phyloP scores from a whole-genome alignment of 2,888 invertebrate species.

The Falcaria lacertinaria region DNA sequence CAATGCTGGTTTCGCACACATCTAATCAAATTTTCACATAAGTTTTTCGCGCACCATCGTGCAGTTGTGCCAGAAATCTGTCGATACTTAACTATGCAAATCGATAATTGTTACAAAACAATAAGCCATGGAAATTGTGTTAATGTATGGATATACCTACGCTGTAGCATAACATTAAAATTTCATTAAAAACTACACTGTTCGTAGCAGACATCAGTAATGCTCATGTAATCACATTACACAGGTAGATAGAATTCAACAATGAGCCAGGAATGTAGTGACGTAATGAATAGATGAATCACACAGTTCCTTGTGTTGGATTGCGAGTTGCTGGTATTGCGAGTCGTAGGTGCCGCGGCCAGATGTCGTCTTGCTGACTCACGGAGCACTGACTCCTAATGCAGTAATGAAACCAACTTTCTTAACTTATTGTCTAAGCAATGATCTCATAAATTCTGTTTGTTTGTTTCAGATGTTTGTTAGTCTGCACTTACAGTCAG shows the following conservation, averaged over 20 bases:
- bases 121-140: constrained; percentile 26
- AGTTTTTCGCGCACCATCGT: constrained; percentile 39
- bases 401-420: constrained; percentile 37
- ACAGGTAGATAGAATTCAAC: constrained; percentile 20
- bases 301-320: constrained; percentile 47
- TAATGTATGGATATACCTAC: constrained; percentile 19
- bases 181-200: constrained; percentile 22
- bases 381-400: constrained; percentile 48
- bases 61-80: constrained; percentile 33
- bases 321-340: constrained; percentile 30
- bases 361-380: constrained; percentile 65
- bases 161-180: constrained; percentile 27
- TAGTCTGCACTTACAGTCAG: constrained; percentile 64
- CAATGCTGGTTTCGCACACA: constrained; percentile 47
- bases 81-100: constrained; percentile 49
- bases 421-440: constrained; percentile 35
- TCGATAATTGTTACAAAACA: constrained; percentile 40
- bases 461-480: constrained; percentile 75
- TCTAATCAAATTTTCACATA: constrained; percentile 53
- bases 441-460: constrained; percentile 21
- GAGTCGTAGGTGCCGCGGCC: constrained; percentile 51
- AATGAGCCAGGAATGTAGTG: constrained; percentile 45
- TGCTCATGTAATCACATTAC: constrained; percentile 25
- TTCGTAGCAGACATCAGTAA: constrained; percentile 22
- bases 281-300: constrained; percentile 61